Evolutionary conservation across 2,113 vertebrate species (phyloP).

Genomic region (Erythrolamprus reginae): DNA sequence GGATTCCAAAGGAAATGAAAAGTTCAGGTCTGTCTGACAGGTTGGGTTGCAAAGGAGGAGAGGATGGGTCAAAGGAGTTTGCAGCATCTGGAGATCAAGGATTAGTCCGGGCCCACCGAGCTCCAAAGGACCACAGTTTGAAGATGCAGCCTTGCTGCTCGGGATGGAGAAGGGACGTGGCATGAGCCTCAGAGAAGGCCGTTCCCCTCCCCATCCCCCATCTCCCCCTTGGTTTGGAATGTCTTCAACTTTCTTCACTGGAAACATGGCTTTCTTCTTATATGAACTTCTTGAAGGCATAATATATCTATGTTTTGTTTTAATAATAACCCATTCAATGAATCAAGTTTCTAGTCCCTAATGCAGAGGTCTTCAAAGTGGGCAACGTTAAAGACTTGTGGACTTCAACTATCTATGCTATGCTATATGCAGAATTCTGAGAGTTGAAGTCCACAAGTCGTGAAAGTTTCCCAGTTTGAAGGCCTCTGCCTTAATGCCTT

Average conservation of each 20-base stretch:
- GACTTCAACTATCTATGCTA: too few species aligned
- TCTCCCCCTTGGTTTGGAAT: not conserved
- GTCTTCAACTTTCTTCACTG: not conserved
- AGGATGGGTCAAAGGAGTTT: not conserved
- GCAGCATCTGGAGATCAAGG: not conserved
- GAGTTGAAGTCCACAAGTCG: too few species aligned
- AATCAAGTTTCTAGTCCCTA: too few species aligned
- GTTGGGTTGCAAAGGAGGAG: not conserved
- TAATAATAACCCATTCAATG: not conserved
- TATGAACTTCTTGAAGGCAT: too few species aligned
- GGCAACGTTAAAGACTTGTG: too few species aligned
- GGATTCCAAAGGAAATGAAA: conserved; percentile 4
- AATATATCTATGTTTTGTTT: too few species aligned
- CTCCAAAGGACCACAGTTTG: not conserved
- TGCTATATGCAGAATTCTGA: too few species aligned
- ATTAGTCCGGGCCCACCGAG: not conserved
- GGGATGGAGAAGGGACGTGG: too few species aligned
- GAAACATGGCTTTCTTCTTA: not conserved
- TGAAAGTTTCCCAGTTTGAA: too few species aligned
- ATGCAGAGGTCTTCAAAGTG: too few species aligned
- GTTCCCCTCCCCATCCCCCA: too few species aligned
- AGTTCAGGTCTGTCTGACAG: conserved; percentile 3
- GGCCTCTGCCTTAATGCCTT: too few species aligned
- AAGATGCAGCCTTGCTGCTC: not conserved
- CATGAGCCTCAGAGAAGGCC: not conserved